Evolutionary conservation across 2,888 invertebrate species (phyloP).

Genomic region (Papilio protenor): DNA sequence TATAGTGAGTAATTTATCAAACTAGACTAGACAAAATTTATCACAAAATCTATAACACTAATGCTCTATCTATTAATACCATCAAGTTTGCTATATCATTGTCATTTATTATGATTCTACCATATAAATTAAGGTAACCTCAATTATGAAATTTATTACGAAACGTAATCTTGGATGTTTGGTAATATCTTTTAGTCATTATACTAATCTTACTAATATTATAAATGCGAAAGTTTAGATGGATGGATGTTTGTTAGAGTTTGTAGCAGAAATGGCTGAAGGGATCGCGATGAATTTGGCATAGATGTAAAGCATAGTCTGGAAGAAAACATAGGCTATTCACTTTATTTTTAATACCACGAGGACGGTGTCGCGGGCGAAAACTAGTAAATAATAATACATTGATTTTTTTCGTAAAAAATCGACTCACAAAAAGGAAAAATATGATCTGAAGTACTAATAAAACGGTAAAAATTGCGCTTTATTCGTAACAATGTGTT

Average conservation of each 20-base stretch:
- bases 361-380: too few species aligned
- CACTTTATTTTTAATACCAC: too few species aligned
- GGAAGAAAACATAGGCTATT: too few species aligned
- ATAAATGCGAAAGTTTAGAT: too few species aligned
- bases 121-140: neutral
- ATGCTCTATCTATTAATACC: neutral
- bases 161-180: neutral
- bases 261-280: too few species aligned
- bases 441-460: neutral
- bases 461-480: neutral
- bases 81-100: neutral
- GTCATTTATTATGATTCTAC: neutral
- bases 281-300: too few species aligned
- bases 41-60: neutral
- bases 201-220: too few species aligned
- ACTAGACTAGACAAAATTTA: neutral
- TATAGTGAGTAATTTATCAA: neutral
- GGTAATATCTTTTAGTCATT: neutral
- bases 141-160: neutral
- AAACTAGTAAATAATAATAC: too few species aligned
- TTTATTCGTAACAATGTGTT: neutral
- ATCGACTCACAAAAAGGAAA: neutral
- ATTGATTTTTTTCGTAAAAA: too few species aligned
- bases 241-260: too few species aligned
- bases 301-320: too few species aligned